Evolutionary conservation across 2,797 vertebrate genomes (phyloP).

Genomic region (Hirundo rustica): DNA sequence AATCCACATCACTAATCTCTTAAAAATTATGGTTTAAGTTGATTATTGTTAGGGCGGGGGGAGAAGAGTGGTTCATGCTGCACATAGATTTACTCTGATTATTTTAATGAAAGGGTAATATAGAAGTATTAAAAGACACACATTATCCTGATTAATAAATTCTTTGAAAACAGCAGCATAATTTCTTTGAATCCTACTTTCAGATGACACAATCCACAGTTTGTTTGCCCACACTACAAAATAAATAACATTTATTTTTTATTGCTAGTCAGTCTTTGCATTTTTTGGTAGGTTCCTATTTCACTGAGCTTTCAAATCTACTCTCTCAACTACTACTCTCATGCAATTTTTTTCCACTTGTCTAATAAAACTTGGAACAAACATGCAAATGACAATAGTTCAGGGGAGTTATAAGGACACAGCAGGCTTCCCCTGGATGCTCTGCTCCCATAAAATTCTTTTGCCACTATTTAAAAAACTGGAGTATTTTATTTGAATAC

Average conservation of each 20-base stretch:
- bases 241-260: not conserved
- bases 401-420: not conserved
- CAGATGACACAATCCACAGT: not conserved
- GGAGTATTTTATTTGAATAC: not conserved
- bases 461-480: not conserved
- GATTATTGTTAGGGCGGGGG: rapidly evolving
- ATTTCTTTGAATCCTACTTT: not conserved
- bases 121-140: not conserved
- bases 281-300: not conserved
- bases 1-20: not conserved
- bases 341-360: not conserved
- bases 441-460: not conserved
- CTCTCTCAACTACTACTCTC: not conserved
- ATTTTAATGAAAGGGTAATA: not conserved
- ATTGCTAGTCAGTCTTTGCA: not conserved
- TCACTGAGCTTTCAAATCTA: not conserved
- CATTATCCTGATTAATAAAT: not conserved
- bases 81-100: not conserved
- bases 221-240: not conserved
- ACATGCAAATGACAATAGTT: not conserved
- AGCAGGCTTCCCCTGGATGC: not conserved
- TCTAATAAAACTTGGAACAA: not conserved
- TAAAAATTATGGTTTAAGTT: not conserved
- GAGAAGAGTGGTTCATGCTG: not conserved
- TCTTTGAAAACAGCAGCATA: not conserved